phyloP scores from a whole-genome alignment of 2,797 vertebrate genomes.

The Chelon labrosus region DNA sequence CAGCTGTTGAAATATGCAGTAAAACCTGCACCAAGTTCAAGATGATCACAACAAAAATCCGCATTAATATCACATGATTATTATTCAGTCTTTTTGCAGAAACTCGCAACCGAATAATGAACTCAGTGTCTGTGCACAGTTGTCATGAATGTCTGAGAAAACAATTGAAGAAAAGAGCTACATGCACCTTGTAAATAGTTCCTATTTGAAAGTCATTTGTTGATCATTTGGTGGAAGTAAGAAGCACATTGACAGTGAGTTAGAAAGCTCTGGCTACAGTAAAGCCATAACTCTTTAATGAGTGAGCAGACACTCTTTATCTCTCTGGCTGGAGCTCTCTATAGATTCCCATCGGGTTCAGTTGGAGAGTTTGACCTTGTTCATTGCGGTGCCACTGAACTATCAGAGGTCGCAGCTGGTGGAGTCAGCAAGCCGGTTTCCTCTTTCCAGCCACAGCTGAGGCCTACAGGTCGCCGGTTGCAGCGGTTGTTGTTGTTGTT shows the following conservation, averaged over 20 bases:
- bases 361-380: slow-evolving; percentile 15
- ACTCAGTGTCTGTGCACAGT: too few species aligned
- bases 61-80: too few species aligned
- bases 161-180: too few species aligned
- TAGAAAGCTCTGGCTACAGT: background rate
- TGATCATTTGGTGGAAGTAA: background rate
- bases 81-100: too few species aligned
- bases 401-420: slow-evolving; percentile 8
- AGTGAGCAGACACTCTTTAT: background rate
- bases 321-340: background rate
- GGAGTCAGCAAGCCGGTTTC: slow-evolving; percentile 8
- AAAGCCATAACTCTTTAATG: slow-evolving; percentile 13
- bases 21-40: too few species aligned
- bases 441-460: slow-evolving; percentile 17
- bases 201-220: background rate
- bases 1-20: too few species aligned
- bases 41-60: too few species aligned
- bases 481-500: background rate
- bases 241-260: background rate
- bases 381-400: background rate
- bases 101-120: too few species aligned
- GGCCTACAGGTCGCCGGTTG: background rate
- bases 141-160: too few species aligned
- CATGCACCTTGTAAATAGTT: background rate
- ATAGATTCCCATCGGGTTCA: background rate